Evolutionary conservation across 2,888 invertebrate species (phyloP), one percentile per base, ranked within the genome.

Genomic region (Rhagonycha lutea): DNA sequence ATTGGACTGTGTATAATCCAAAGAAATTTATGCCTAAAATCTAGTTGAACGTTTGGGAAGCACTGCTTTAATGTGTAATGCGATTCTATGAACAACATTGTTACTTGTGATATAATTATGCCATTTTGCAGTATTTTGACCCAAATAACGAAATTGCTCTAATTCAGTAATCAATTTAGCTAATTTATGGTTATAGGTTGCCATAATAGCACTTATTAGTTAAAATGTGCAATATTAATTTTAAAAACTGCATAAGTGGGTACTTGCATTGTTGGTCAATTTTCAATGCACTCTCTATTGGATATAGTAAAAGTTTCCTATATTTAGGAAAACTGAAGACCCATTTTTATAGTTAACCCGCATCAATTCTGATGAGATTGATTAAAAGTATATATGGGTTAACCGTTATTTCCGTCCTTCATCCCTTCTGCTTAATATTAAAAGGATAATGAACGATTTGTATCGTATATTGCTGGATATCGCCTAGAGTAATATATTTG

Each of bases 21-120:
- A n/a, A n/a, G n/a, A n/a, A n/a, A 26, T 26, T 26, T 9, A 28
- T 11, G 18, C 18, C 18, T 18, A 18, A 18, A 18, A 18, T n/a
- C 18, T 2, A 18, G n/a, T 47, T 47, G 7, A n/a, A 47, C 12
- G 47, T n/a, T 47, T 47, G n/a, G n/a, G n/a, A 47, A 47, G 7
- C 47, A n/a, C 47, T 47, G 32, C 12, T 32, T 12, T 12, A 32
- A 12, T n/a, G 12, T 32, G 12, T 32, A 12, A 12, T 32, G 47
- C 8, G 47, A 47, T 47, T 8, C 9, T 28, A 28, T 9, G 28
- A 28, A 47, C 47, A n/a, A n/a, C n/a, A 7, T 47, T 7, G 47
- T 68, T 32, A 14, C 28, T 26, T 24, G 61, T 29, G 12, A 23
- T 73, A 29, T n/a, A 76, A 69, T 71, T 71, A 70, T 26, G 18